Evolutionary conservation across 2,888 invertebrate species (phyloP).

Genomic region (Eristalis intricaria): DNA sequence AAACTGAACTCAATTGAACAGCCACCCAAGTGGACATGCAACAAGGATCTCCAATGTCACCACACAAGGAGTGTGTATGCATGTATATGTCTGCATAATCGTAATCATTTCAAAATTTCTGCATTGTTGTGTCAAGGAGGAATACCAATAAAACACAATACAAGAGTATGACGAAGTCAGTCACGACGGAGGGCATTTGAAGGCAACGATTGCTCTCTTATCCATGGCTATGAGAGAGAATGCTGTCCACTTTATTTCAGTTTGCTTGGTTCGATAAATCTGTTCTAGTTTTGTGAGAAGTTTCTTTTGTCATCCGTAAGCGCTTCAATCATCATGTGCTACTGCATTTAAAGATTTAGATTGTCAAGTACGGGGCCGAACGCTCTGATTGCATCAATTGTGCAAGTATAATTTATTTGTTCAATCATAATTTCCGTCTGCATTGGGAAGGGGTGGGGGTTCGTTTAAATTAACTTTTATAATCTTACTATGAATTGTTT

Average conservation of each 20-base stretch:
- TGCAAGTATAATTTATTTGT: slow-evolving; percentile 48
- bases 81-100: not conserved
- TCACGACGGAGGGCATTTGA: not conserved
- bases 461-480: slow-evolving; percentile 36
- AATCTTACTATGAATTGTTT: slow-evolving; percentile 28
- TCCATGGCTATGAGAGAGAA: not conserved
- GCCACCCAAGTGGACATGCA: slow-evolving; percentile 14
- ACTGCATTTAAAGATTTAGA: slow-evolving; percentile 30
- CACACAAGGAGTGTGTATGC: not conserved
- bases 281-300: not conserved
- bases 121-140: slow-evolving; percentile 67
- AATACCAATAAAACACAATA: slow-evolving; percentile 15
- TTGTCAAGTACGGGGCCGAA: not conserved
- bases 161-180: slow-evolving; percentile 4
- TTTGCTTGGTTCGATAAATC: slow-evolving; percentile 46
- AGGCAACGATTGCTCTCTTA: slow-evolving; percentile 17
- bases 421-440: slow-evolving; percentile 57
- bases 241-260: slow-evolving; percentile 44
- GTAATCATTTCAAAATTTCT: slow-evolving; percentile 63
- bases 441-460: slow-evolving; percentile 17
- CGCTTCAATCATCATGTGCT: slow-evolving; percentile 43
- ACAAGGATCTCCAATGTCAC: slow-evolving; percentile 6
- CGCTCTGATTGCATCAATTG: slow-evolving; percentile 46
- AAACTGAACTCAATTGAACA: slow-evolving; percentile 8
- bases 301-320: slow-evolving; percentile 35